Percentiles rank a stretch among this genome's conserved stretches.
Conservation (phyloP, 2,797 vertebrate species). For the Muraenolepis orangiensis region DNA sequence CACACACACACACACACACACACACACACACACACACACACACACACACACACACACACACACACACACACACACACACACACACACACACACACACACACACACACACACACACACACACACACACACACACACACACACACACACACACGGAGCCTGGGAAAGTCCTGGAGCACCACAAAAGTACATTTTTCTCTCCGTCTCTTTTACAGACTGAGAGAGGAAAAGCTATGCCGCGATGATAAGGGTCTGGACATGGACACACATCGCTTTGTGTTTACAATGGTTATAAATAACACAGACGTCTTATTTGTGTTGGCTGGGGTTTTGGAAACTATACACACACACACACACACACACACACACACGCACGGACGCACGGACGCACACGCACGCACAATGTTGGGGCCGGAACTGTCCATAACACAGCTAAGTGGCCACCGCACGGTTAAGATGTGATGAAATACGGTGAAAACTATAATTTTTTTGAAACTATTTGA, state of each 20-base stretch:
- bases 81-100: conserved; percentile 34
- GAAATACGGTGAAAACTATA: neutral
- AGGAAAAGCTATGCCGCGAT: neutral
- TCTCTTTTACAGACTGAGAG: conserved; percentile 30
- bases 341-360: neutral
- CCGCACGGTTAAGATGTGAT: neutral
- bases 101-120: conserved; percentile 43
- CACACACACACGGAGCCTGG: conserved; percentile 53
- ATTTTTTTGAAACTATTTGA: too few species aligned
- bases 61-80: conserved; percentile 46
- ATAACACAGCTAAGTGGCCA: neutral
- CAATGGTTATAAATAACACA: conserved; percentile 10
- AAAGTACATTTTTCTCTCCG: conserved; percentile 13
- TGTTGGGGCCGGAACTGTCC: neutral
- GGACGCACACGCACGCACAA: neutral
- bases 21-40: conserved; percentile 44
- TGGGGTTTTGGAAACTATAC: neutral
- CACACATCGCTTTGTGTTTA: conserved; percentile 1
- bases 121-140: conserved; percentile 55
- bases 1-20: conserved; percentile 39
- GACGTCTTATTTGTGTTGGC: neutral
- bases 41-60: conserved; percentile 50
- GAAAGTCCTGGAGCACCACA: conserved; percentile 62
- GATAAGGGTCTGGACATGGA: conserved; percentile 1
- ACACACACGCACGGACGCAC: neutral